Percentiles rank a stretch among this genome's conserved stretches.
These are phyloP conservation scores for Capitulum mitella DNA, from an alignment of 2,888 invertebrate genomes.

Conservation along the genomic window DNA sequence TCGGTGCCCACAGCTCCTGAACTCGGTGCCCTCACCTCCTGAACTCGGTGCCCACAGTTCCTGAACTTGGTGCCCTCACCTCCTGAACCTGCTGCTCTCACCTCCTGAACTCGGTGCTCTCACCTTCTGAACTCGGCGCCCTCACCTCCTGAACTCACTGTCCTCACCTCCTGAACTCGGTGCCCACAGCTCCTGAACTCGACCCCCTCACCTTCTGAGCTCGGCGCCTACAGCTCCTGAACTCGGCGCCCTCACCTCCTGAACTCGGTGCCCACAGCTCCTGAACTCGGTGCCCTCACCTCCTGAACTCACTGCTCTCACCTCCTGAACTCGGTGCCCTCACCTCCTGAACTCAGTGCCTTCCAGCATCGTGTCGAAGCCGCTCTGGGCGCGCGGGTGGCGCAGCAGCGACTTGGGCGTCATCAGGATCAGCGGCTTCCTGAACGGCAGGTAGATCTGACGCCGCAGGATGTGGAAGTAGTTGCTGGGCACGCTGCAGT, in stretches of 20 bases:
- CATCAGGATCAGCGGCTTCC: constrained; percentile 94
- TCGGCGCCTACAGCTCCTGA: neutral
- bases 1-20: neutral
- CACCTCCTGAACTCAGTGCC: constrained; percentile 62
- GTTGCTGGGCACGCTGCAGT: constrained; percentile 93
- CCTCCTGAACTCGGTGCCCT: neutral
- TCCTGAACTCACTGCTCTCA: neutral
- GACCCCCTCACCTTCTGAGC: neutral
- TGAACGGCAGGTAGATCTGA: constrained; percentile 93
- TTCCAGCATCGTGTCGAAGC: constrained; percentile 86
- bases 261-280: neutral
- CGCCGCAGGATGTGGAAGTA: constrained; percentile 93
- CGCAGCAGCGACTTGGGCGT: constrained; percentile 95
- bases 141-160: neutral
- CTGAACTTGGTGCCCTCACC: neutral
- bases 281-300: neutral
- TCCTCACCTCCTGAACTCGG: neutral
- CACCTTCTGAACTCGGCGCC: neutral
- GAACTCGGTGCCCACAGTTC: neutral
- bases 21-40: neutral
- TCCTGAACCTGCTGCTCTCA: neutral
- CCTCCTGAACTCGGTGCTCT: neutral
- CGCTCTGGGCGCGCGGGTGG: constrained; percentile 89
- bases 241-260: neutral
- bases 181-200: neutral